Evolutionary conservation across 2,888 invertebrate species (phyloP), one percentile per base, ranked within the genome.

Genomic region (Pollenia amentaria): DNA sequence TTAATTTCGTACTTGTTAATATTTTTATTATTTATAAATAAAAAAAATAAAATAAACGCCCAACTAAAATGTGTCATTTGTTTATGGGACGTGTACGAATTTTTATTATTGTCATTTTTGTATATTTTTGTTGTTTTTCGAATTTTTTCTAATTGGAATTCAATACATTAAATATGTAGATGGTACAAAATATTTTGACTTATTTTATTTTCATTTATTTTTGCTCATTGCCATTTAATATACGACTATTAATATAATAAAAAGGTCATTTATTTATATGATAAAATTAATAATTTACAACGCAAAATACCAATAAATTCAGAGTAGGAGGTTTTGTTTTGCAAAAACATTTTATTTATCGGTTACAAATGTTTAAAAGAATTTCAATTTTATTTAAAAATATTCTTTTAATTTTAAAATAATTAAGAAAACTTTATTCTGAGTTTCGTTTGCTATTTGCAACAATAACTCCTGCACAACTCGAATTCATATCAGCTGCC

Each of bases 51-150:
- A n/a, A 29, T 38, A 69, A 40, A 65, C 40, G n/a, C 29, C 14
- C 62, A 62, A 53, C 57, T 53, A 69, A 53, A 73, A 29, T 78
- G 60, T 72, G 65, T 77, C 57, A 73, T 73, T 85, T 85, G 57
- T 46, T 83, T 80, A 55, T 67, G 69, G 53, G 73, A 83, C 87
- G 76, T 87, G 76, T 77, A 76, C 53, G 84, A 16, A 84, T 79
- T 87, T 87, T 84, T 80, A 80, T 84, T 80, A 67, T 80, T 77
- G 80, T 73, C 84, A 84, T 78, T 78, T 82, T 78, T 65, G 72
- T 62, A 40, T 67, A 51, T 18, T 60, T 38, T 80, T 67, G 11
- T 65, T 57, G 46, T 29, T 69, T 69, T 18, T 57, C 51, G 16
- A 8, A 40, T 60, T 72, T 60, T 48, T 83, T 80, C 67, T 84